Evolutionary conservation across 2,888 invertebrate genomes (phyloP).

Genomic region (Anarsia innoxiella): DNA sequence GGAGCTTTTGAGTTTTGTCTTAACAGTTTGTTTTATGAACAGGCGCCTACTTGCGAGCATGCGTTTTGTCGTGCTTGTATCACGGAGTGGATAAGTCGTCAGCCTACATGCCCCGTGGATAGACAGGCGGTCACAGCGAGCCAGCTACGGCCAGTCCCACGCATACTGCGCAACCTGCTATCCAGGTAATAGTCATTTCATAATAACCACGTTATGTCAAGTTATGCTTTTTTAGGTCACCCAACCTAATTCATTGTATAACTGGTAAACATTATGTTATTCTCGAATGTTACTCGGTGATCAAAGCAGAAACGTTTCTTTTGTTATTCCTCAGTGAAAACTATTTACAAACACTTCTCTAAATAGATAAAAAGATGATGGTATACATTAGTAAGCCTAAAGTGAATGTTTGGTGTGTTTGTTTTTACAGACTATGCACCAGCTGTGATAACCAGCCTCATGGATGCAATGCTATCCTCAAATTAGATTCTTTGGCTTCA

Average conservation of each 20-base stretch:
- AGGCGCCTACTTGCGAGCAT: conserved; percentile 97
- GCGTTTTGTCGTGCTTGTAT: conserved; percentile 96
- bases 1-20: background rate
- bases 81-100: conserved; percentile 94
- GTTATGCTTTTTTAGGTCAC: conserved; percentile 12
- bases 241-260: conserved; percentile 8
- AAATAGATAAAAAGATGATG: too few relatives aligned
- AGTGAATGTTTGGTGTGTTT: too few relatives aligned
- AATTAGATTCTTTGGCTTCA: conserved; percentile 88
- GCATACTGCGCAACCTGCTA: conserved; percentile 93
- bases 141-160: conserved; percentile 92
- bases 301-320: too few relatives aligned
- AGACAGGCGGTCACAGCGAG: conserved; percentile 91
- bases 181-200: too few relatives aligned
- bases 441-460: conserved; percentile 93
- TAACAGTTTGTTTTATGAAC: conserved; percentile 25
- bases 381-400: too few relatives aligned
- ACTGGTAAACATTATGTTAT: too few relatives aligned
- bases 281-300: too few relatives aligned
- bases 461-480: conserved; percentile 89
- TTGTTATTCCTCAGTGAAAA: too few relatives aligned
- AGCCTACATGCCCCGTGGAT: conserved; percentile 96
- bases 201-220: too few relatives aligned
- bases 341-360: too few relatives aligned
- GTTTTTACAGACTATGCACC: conserved; percentile 82